These are phyloP conservation scores for Leucopternis melanops DNA, from an alignment of 2,113 vertebrate genomes.

Conservation along the genomic window DNA sequence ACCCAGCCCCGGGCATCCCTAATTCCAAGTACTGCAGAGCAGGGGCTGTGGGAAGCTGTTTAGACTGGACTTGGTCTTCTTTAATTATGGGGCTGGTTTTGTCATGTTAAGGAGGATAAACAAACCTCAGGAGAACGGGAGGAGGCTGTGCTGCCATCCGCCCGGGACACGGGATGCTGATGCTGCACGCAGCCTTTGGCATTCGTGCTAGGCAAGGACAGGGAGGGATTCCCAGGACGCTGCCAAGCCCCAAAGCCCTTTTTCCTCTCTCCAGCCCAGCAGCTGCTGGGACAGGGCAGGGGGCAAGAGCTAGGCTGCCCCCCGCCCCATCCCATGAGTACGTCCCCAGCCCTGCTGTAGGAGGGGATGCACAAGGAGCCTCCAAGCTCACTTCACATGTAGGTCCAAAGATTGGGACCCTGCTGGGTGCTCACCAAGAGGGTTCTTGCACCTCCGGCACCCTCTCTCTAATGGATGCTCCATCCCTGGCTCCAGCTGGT, in stretches of 20 bases:
- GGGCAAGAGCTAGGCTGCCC: neutral
- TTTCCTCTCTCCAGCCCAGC: neutral
- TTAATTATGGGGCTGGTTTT: neutral
- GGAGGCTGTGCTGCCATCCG: neutral
- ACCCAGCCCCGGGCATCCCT: neutral
- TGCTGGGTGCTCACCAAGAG: fast-evolving
- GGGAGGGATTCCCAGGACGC: neutral
- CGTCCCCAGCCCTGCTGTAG: neutral
- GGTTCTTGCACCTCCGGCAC: neutral
- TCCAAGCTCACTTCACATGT: neutral
- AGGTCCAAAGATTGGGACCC: neutral
- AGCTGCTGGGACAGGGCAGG: neutral
- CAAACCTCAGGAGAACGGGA: neutral
- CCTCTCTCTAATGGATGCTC: neutral
- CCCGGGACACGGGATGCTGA: fast-evolving
- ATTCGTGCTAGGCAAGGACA: neutral
- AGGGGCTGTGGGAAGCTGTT: neutral
- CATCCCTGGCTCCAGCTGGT: neutral
- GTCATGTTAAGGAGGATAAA: constrained; percentile 20
- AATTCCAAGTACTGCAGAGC: neutral
- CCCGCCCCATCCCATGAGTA: neutral
- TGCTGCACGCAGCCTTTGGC: fast-evolving
- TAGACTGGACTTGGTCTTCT: neutral
- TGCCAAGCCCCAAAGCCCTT: neutral
- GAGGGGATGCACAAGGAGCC: neutral